Percentiles rank a stretch among this genome's conserved stretches.
phyloP scores from a whole-genome alignment of 2,113 vertebrate genomes.

The Falcunculus frontatus region DNA sequence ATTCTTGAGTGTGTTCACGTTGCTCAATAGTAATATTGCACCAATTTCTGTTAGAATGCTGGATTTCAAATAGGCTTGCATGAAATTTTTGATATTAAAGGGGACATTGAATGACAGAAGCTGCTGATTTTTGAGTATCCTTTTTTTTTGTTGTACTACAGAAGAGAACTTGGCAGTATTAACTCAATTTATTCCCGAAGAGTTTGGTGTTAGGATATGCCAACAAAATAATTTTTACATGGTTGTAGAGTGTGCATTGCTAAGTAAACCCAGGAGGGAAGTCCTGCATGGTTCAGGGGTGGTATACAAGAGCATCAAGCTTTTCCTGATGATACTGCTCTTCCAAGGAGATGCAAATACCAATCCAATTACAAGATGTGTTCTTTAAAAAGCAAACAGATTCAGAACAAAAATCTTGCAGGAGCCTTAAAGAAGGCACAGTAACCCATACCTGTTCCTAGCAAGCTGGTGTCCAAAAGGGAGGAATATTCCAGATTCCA shows the following conservation, averaged over 20 bases:
- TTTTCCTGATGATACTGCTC: background rate
- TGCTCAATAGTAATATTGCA: background rate
- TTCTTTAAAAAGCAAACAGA: background rate
- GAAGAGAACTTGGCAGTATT: background rate
- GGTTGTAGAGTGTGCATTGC: background rate
- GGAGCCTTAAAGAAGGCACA: background rate
- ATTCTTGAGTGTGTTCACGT: background rate
- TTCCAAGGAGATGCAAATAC: constrained; percentile 41
- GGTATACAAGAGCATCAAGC: background rate
- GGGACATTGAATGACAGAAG: background rate
- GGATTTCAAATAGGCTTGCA: background rate
- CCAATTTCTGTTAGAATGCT: background rate
- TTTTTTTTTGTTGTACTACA: background rate
- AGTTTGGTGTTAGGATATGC: background rate
- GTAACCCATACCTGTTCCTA: background rate
- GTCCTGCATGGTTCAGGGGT: background rate
- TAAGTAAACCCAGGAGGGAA: background rate
- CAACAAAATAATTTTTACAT: background rate
- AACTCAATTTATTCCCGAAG: background rate
- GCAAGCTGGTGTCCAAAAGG: background rate
- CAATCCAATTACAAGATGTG: background rate
- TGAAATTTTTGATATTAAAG: background rate
- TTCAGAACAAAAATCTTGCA: constrained; percentile 22
- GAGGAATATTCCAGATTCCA: constrained; percentile 12
- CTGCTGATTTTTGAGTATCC: background rate